phyloP scores from a whole-genome alignment of 2,797 vertebrate species.

The Eupleurogrammus muticus region DNA sequence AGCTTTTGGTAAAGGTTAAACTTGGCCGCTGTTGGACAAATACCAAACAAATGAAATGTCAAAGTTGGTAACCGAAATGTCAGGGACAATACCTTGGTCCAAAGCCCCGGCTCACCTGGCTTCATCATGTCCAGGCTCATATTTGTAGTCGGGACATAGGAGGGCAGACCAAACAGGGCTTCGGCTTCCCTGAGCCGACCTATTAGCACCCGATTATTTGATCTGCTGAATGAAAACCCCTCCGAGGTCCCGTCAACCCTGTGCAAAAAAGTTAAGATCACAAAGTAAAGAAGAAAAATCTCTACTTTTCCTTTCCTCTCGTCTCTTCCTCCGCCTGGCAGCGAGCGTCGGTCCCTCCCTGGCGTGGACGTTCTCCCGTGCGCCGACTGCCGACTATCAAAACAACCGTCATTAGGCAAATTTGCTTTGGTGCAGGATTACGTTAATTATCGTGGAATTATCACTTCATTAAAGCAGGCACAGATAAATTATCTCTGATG shows the following conservation, averaged over 20 bases:
- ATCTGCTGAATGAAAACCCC: constrained; percentile 65
- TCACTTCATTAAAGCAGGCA: constrained; percentile 87
- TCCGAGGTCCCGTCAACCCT: constrained; percentile 40
- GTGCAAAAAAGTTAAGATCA: constrained; percentile 72
- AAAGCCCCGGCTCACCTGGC: constrained; percentile 54
- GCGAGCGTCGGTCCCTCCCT: constrained; percentile 67
- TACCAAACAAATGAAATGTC: constrained; percentile 77
- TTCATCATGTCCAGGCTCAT: constrained; percentile 63
- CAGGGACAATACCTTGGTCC: constrained; percentile 64
- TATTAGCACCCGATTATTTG: constrained; percentile 74
- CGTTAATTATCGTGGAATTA: constrained; percentile 87
- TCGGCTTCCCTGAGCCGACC: constrained; percentile 66
- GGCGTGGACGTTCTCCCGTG: constrained; percentile 73
- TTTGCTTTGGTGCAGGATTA: constrained; percentile 87
- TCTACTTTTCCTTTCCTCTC: constrained; percentile 54
- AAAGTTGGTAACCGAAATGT: constrained; percentile 76
- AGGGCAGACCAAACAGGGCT: constrained; percentile 62
- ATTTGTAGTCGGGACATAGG: constrained; percentile 66
- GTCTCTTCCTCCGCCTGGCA: constrained; percentile 67
- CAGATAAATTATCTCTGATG: constrained; percentile 85
- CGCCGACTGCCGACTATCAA: constrained; percentile 80
- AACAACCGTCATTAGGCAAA: constrained; percentile 87
- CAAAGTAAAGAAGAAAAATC: constrained; percentile 70
- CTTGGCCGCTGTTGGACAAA: constrained; percentile 65
- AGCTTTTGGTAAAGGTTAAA: constrained; percentile 69